phyloP scores from a whole-genome alignment of 2,888 invertebrate genomes.

The Selenia dentaria region DNA sequence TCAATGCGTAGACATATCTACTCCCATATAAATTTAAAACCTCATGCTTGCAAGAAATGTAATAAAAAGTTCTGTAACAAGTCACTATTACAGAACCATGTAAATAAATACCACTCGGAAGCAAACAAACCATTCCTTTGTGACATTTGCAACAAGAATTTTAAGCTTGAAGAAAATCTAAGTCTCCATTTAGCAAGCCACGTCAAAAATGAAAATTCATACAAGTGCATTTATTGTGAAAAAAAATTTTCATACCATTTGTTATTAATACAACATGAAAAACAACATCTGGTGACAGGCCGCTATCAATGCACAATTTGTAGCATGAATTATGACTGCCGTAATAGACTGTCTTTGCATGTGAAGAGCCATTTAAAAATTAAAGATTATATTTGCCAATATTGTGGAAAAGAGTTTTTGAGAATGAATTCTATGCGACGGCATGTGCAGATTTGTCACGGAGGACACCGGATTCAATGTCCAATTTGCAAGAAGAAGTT shows the following conservation, averaged over 20 bases:
- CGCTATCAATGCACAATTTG: conserved; percentile 90
- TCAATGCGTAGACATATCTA: conserved; percentile 88
- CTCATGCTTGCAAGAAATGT: conserved; percentile 86
- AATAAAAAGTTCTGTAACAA: conserved; percentile 86
- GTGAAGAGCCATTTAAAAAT: conserved; percentile 89
- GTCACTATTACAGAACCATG: conserved; percentile 87
- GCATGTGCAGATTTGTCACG: conserved; percentile 91
- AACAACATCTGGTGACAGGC: conserved; percentile 89
- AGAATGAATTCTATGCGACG: conserved; percentile 90
- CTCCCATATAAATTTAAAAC: conserved; percentile 87
- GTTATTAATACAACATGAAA: conserved; percentile 86
- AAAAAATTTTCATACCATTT: conserved; percentile 58
- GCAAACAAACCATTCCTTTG: conserved; percentile 83
- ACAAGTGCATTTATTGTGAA: conserved; percentile 88
- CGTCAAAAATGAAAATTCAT: conserved; percentile 69
- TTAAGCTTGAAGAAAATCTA: conserved; percentile 90
- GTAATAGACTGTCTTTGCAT: conserved; percentile 86
- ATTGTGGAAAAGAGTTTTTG: conserved; percentile 91
- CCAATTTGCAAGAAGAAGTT: conserved; percentile 92
- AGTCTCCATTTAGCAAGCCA: conserved; percentile 90
- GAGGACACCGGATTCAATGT: conserved; percentile 91
- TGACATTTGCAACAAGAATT: conserved; percentile 89
- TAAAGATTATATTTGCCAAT: conserved; percentile 90
- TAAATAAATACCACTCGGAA: conserved; percentile 80
- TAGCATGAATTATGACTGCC: conserved; percentile 88